Base-by-base conservation (phyloP, 1,140 invertebrate species). In the Eumeta japonica region DNA sequence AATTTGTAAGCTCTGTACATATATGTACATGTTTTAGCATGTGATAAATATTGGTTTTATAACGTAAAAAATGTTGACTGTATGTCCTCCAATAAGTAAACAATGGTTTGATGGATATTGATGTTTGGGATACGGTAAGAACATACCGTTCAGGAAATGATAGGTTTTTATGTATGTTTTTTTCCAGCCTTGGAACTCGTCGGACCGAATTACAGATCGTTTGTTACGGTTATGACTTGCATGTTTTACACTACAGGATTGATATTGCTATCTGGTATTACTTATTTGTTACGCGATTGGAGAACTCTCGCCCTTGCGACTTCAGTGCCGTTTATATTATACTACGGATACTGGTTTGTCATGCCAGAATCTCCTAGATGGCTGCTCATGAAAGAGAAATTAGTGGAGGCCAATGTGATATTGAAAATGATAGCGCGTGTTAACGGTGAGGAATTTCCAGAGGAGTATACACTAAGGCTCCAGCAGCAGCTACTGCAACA, bases 181-280 rank as follows among this genome's bases (percentile, higher is more conserved):
- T 35, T 81, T 81, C 52, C 57, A 94, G 92, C 89, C 44, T 65
- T 94, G 39, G 92, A 95, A 75, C 59, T 94, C 16, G 91, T 94
- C 11, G 90, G 90, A 2, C 89, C 90, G 14, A 91, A 88, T 60
- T 93, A 94, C 72, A 78, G 92, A 45, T 92, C 90, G 1, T 93
- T 92, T 64, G 87, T 91, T 0, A 94, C 90, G 1, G 89, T 92
- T 1, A 86, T 92, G 83, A 93, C 89, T 0, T 93, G 90, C 47
- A 82, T 91, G 16, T 92, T 91, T 58, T 94, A 94, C 58, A 92
- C 90, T 3, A 75, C 90, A 30, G 90, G 90, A 1, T 77, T 94
- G 16, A 88, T 92, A 55, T 71, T 93, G 48, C 58, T 94, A 18
- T 84, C 92, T 2, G 81, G 82, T 2, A 80, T 94, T 1, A 89